Percentiles rank a stretch among this genome's conserved stretches.
phyloP scores from a whole-genome alignment of 2,113 vertebrate species.

The Elaphurus davidianus region DNA sequence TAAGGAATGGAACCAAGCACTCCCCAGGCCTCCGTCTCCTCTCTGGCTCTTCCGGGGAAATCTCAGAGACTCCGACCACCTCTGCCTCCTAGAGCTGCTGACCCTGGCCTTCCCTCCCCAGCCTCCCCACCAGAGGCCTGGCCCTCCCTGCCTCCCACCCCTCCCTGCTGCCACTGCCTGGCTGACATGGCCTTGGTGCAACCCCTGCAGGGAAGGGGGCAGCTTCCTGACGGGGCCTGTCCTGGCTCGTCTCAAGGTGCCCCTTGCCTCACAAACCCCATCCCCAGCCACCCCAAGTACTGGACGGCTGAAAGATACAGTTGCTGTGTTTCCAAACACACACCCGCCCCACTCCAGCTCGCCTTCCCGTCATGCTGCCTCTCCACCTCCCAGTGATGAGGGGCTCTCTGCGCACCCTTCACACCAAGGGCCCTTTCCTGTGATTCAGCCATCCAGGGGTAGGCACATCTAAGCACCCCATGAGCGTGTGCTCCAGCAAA shows the following conservation, averaged over 20 bases:
- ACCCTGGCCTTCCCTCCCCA: neutral
- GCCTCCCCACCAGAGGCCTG: neutral
- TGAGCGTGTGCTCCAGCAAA: neutral
- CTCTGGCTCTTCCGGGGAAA: neutral
- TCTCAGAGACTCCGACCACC: accelerated
- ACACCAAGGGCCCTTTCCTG: neutral
- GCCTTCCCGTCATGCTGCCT: neutral
- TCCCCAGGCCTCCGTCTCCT: neutral
- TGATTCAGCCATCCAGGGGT: neutral
- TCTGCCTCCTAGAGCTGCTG: too few species aligned
- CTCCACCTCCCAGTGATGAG: neutral
- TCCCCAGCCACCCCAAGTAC: neutral
- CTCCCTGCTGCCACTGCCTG: neutral
- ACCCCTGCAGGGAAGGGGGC: accelerated
- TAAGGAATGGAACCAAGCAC: neutral
- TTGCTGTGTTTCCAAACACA: neutral
- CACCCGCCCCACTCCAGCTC: neutral
- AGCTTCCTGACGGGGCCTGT: neutral
- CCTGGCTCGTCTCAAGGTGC: neutral
- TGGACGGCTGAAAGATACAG: accelerated
- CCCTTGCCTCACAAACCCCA: neutral
- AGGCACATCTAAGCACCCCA: neutral
- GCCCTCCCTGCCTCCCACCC: neutral
- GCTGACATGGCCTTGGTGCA: too few species aligned
- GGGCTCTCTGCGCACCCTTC: neutral